Evolutionary conservation across 2,113 vertebrate genomes (phyloP).

Genomic region (Serranochromis macrocephalus): DNA sequence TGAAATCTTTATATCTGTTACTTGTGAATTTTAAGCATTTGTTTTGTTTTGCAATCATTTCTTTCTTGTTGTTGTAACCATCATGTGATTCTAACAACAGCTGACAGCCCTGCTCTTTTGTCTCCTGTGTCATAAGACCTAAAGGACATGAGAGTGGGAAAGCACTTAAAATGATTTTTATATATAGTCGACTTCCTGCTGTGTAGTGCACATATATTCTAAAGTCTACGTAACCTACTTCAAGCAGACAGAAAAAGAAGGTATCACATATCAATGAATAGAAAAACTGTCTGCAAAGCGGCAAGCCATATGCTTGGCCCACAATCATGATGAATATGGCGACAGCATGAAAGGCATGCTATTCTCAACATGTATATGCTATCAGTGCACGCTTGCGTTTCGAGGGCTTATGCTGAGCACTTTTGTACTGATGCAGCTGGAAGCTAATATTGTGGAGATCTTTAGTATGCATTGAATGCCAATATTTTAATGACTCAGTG

Average conservation of each 20-base stretch:
- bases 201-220: neutral
- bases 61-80: neutral
- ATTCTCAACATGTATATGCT: neutral
- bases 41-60: neutral
- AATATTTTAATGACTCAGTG: neutral
- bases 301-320: neutral
- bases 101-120: neutral
- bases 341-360: neutral
- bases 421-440: neutral
- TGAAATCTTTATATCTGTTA: neutral
- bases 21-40: neutral
- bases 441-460: neutral
- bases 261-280: conserved; percentile 37
- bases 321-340: neutral
- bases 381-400: neutral
- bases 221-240: conserved; percentile 17
- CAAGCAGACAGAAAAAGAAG: neutral
- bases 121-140: neutral
- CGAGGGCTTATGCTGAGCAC: neutral
- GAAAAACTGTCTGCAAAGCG: neutral
- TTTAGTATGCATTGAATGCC: neutral
- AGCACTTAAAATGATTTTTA: neutral
- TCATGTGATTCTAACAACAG: neutral
- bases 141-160: neutral
- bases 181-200: neutral